phyloP scores from a whole-genome alignment of 1,140 invertebrate genomes.

The Drosophila erecta region DNA sequence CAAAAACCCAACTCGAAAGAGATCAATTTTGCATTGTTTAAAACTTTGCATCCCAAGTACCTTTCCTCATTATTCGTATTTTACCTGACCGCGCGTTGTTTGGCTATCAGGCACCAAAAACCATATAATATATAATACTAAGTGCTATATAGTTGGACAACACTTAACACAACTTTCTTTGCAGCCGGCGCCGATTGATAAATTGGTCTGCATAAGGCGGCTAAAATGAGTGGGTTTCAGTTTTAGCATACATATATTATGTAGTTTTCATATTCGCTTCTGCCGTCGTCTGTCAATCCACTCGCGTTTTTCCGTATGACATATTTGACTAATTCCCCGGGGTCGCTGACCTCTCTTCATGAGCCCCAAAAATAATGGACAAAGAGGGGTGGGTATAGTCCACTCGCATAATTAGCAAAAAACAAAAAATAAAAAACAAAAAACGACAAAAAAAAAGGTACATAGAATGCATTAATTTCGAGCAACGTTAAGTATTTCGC shows the following conservation, averaged over 20 bases:
- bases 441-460: no score
- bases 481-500: slow-evolving; percentile 52
- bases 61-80: background rate
- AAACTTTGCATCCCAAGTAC: background rate
- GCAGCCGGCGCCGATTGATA: slow-evolving; percentile 22
- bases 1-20: no score
- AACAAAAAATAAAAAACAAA: background rate
- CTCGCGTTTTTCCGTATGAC: slow-evolving; percentile 20
- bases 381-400: slow-evolving; percentile 24
- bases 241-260: slow-evolving; percentile 21
- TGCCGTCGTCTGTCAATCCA: slow-evolving; percentile 30
- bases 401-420: slow-evolving; percentile 66
- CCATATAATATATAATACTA: background rate
- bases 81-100: no score
- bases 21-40: no score
- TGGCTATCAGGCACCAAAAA: slow-evolving; percentile 7
- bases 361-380: slow-evolving; percentile 18
- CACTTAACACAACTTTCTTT: slow-evolving; percentile 26
- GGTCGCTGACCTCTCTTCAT: slow-evolving; percentile 43
- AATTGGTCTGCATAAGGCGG: slow-evolving; percentile 20
- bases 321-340: slow-evolving; percentile 46
- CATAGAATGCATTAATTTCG: slow-evolving; percentile 9
- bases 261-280: slow-evolving; percentile 31
- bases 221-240: slow-evolving; percentile 13
- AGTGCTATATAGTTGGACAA: slow-evolving; percentile 5